These are phyloP conservation scores for Eupithecia centaureata DNA, from an alignment of 2,888 invertebrate genomes.

Conservation along the genomic window DNA sequence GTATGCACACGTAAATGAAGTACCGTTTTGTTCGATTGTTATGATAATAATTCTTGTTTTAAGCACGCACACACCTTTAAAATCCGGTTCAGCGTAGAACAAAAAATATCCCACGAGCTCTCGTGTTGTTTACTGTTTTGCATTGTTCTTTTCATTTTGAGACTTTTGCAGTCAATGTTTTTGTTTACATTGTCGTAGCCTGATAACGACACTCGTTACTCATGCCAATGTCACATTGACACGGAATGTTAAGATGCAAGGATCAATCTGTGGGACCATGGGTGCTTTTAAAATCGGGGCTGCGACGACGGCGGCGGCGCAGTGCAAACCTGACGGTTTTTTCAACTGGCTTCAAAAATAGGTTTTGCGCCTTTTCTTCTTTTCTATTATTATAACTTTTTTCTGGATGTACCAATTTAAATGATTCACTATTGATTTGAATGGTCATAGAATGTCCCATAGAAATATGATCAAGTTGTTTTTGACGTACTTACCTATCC, in stretches of 20 bases:
- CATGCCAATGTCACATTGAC: slow-evolving; percentile 6
- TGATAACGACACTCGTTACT: background rate
- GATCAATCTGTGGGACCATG: no score
- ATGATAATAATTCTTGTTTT: slow-evolving; percentile 11
- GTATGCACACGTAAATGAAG: background rate
- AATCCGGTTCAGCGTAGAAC: slow-evolving; percentile 6
- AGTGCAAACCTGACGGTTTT: no score
- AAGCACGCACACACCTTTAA: slow-evolving; percentile 15
- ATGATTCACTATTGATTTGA: no score
- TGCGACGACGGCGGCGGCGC: no score
- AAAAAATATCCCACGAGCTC: slow-evolving; percentile 4
- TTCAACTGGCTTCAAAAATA: no score
- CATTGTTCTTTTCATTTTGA: background rate
- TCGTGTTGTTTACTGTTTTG: slow-evolving; percentile 13
- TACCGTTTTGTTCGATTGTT: background rate
- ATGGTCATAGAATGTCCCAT: no score
- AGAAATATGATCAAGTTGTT: no score
- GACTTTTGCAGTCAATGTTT: background rate
- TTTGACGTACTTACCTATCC: no score
- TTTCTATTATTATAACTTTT: no score
- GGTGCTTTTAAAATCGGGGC: no score
- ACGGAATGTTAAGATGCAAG: background rate
- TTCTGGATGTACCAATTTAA: no score
- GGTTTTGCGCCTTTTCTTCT: no score
- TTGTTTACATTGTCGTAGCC: slow-evolving; percentile 3